Evolutionary conservation across 2,113 vertebrate genomes (phyloP), one percentile per base, ranked within the genome.

Genomic region (Lasiurus cinereus): DNA sequence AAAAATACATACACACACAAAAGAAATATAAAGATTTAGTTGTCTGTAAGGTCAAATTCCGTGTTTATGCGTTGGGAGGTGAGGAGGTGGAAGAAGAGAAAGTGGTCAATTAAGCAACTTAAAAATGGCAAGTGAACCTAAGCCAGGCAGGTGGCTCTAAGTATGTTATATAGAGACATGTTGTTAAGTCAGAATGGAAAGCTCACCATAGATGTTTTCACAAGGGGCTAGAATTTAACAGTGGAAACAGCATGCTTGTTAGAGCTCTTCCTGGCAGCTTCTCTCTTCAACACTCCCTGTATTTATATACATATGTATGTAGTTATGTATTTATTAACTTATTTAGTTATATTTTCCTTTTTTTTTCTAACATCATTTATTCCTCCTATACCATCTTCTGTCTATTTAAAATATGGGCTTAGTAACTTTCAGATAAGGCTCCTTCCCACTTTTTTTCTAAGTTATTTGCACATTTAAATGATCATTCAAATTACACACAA

Each of bases 401-500:
- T 12, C 27, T 14, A 2, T 66, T 88, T 56, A 31, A 80, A 88
- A 83, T 11, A 24, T 52, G 50, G 52, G 27, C 6, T 85, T 50
- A 43, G 31, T 39, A 31, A 83, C 22, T 74, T 86, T 43, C 18
- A 93, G 31, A 22, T n/a, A 27, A 80, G 22, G 31, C 24, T 86
- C 5, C 59, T 89, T 92, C 14, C 59, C 6, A 24, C n/a, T 39
- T 67, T 80, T 48, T 64, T 19, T 56, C 59, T 62, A 80, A 95
- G 89, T 19, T 64, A 16, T 6, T 76, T 69, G 24, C 11, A 46
- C 3, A 80, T 72, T 93, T 33, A 92, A 92, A 29, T 24, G 10
- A 48, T 78, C 29, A 54, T 77, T 93, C 69, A 94, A 83, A 83
- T 82, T 82, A 90, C 24, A 48, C 31, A 66, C 12, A 76, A 6